Percentiles rank a stretch among this genome's conserved stretches.
These are phyloP conservation scores for Cotesia chilonis DNA, from an alignment of 1,140 invertebrate species.

Conservation along the genomic window DNA sequence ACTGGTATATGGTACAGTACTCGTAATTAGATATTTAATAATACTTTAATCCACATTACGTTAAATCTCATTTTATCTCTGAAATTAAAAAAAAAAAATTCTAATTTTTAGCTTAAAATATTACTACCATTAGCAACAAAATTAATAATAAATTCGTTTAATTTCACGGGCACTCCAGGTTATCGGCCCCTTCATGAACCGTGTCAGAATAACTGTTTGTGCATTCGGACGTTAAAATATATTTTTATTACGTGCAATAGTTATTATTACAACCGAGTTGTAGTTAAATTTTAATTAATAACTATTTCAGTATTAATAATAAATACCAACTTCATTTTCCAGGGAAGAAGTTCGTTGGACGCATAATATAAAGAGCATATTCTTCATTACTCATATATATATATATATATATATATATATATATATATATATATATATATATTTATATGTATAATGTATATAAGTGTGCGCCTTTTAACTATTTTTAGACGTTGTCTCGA, in stretches of 20 bases:
- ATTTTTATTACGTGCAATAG: too few species aligned
- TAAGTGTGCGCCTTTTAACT: background rate
- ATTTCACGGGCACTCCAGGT: background rate
- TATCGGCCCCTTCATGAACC: constrained; percentile 10
- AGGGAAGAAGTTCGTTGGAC: constrained; percentile 11
- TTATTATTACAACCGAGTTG: background rate
- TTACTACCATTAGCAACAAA: too few species aligned
- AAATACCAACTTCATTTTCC: too few species aligned
- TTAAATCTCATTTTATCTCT: background rate
- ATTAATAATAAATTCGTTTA: background rate
- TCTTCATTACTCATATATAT: too few species aligned
- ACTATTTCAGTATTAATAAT: background rate
- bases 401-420: too few species aligned
- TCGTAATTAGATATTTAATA: background rate
- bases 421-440: too few species aligned
- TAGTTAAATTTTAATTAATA: background rate
- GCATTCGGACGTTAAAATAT: too few species aligned
- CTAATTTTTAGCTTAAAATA: too few species aligned
- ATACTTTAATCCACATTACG: background rate
- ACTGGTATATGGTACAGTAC: background rate
- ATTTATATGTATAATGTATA: too few species aligned
- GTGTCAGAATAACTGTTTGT: constrained; percentile 1
- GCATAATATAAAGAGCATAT: background rate
- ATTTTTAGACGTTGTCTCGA: constrained; percentile 22
- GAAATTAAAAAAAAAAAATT: too few species aligned